These are phyloP conservation scores for Danionella dracula DNA, from an alignment of 2,797 vertebrate genomes.

Conservation along the genomic window DNA sequence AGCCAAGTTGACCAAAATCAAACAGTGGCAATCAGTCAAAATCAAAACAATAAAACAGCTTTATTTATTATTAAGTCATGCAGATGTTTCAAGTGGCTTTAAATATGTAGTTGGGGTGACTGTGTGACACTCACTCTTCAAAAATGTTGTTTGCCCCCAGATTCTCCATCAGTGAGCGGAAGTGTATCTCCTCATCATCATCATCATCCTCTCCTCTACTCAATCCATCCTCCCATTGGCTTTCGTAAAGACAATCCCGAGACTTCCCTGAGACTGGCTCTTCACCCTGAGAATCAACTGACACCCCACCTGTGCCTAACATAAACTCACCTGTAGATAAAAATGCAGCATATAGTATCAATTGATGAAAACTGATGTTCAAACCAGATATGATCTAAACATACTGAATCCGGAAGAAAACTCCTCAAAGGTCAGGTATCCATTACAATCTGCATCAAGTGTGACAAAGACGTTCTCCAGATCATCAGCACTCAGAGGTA, in stretches of 20 bases:
- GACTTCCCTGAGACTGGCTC: conserved; percentile 32
- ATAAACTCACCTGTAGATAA: conserved; percentile 75
- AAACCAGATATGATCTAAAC: not conserved
- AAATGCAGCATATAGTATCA: not conserved
- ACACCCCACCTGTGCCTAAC: conserved; percentile 63
- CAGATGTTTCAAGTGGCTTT: not conserved
- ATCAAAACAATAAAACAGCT: too few relatives aligned
- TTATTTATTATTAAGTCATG: too few relatives aligned
- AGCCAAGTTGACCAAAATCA: too few relatives aligned
- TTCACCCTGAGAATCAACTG: conserved; percentile 33
- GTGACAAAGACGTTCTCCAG: conserved; percentile 87
- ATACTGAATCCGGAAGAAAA: conserved; percentile 88
- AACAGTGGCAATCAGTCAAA: too few relatives aligned
- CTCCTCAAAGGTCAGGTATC: conserved; percentile 83
- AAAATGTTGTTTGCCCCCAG: conserved; percentile 80
- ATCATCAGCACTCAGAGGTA: conserved; percentile 82
- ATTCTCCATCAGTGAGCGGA: conserved; percentile 79
- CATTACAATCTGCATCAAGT: conserved; percentile 84
- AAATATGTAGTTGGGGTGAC: not conserved
- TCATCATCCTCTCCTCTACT: conserved; percentile 62
- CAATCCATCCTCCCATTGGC: conserved; percentile 57
- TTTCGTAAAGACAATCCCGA: conserved; percentile 65
- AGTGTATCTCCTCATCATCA: conserved; percentile 80
- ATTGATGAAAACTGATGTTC: not conserved
- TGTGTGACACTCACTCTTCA: conserved; percentile 76